Evolutionary conservation across 2,888 invertebrate genomes (phyloP).

Genomic region (Aleiodes leptofemur): DNA sequence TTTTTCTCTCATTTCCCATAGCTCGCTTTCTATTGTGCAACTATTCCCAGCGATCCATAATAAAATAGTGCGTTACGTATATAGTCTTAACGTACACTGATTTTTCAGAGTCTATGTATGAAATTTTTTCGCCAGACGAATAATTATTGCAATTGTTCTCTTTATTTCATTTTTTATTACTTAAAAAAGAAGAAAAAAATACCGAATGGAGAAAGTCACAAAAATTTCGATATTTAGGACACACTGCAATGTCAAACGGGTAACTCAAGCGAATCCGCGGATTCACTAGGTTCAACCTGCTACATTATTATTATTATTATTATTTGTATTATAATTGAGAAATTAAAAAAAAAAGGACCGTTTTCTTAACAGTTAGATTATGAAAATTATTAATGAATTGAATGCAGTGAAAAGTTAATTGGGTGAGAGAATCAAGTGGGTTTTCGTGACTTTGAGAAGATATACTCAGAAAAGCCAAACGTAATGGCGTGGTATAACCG

Average conservation of each 20-base stretch:
- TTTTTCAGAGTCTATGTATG: constrained; percentile 19
- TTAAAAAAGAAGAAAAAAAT: not conserved
- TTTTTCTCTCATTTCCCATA: constrained; percentile 52
- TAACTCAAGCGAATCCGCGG: too few species aligned
- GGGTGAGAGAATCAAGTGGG: not conserved
- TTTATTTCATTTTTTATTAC: not conserved
- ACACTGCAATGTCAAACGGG: too few species aligned
- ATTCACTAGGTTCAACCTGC: too few species aligned
- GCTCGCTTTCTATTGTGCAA: constrained; percentile 59
- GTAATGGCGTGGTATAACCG: constrained; percentile 39
- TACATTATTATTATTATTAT: too few species aligned
- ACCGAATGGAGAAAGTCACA: not conserved
- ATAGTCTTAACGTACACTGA: constrained; percentile 24
- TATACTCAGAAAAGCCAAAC: not conserved
- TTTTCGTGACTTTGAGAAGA: constrained; percentile 16
- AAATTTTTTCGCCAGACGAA: constrained; percentile 9
- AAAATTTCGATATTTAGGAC: not conserved
- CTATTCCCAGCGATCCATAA: constrained; percentile 56
- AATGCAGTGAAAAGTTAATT: constrained; percentile 1
- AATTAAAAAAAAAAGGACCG: not conserved
- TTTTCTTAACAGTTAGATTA: not conserved
- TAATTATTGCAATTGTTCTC: not conserved
- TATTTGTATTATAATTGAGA: not conserved
- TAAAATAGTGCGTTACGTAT: constrained; percentile 57
- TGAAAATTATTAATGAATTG: constrained; percentile 11